phyloP scores from a whole-genome alignment of 2,113 vertebrate genomes.

The Lycocorax pyrrhopterus region DNA sequence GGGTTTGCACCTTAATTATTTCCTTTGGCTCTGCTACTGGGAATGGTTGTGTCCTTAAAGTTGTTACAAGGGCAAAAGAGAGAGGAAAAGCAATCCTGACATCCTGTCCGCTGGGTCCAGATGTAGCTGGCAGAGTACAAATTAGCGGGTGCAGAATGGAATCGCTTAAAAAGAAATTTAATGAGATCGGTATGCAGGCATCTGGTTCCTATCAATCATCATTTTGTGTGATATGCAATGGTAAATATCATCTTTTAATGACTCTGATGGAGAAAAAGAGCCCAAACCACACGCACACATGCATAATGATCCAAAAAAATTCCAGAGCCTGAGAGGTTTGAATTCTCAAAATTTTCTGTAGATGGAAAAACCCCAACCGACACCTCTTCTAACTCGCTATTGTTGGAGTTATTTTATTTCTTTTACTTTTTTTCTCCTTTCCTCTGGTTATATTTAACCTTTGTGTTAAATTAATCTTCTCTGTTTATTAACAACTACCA shows the following conservation, averaged over 20 bases:
- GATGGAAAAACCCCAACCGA: slow-evolving; percentile 22
- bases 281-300: not conserved
- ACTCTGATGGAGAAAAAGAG: not conserved
- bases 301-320: not conserved
- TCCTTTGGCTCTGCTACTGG: slow-evolving; percentile 43
- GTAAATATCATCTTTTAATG: slow-evolving; percentile 44
- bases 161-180: slow-evolving; percentile 50
- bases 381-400: not conserved
- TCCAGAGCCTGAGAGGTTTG: not conserved
- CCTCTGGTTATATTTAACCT: slow-evolving; percentile 54
- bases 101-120: slow-evolving; percentile 47
- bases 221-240: slow-evolving; percentile 22
- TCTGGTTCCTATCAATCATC: slow-evolving; percentile 59
- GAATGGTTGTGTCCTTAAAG: slow-evolving; percentile 30
- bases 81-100: slow-evolving; percentile 18
- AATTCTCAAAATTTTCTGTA: not conserved
- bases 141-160: slow-evolving; percentile 25
- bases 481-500: slow-evolving; percentile 49
- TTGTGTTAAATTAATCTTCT: slow-evolving; percentile 54
- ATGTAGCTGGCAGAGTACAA: slow-evolving; percentile 22
- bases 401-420: slow-evolving; percentile 20
- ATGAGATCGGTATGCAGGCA: slow-evolving; percentile 51
- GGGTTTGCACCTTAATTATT: slow-evolving; percentile 48
- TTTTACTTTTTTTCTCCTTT: not conserved
- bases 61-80: slow-evolving; percentile 33